Evolutionary conservation across 2,797 vertebrate species (phyloP).

Genomic region (Phyllotis vaccarum): DNA sequence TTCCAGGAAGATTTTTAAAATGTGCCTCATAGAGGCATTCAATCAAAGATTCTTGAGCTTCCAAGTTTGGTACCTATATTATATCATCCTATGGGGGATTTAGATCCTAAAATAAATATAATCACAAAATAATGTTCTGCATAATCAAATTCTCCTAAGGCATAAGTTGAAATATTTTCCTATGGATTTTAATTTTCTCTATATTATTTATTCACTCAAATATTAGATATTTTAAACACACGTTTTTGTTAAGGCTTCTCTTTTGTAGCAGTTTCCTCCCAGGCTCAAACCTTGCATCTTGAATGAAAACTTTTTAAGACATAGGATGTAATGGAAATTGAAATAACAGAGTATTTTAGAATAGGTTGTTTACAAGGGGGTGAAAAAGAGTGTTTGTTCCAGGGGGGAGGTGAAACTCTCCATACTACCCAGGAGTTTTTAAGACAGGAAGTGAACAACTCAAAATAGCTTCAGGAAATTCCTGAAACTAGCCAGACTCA

Average conservation of each 20-base stretch:
- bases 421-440: neutral
- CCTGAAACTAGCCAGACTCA: too few species aligned
- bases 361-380: neutral
- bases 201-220: neutral
- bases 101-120: conserved; percentile 32
- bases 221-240: neutral
- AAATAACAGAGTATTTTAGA: neutral
- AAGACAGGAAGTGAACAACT: neutral
- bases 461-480: neutral
- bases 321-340: neutral
- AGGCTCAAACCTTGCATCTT: neutral
- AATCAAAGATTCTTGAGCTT: conserved; percentile 11
- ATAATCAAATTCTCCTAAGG: neutral
- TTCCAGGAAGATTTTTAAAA: conserved; percentile 8
- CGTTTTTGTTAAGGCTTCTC: conserved; percentile 15
- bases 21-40: neutral
- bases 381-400: neutral
- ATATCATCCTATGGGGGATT: neutral
- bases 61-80: conserved; percentile 13
- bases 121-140: conserved; percentile 6
- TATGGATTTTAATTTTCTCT: neutral
- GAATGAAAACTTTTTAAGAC: neutral
- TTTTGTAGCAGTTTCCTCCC: neutral
- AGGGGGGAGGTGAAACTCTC: neutral
- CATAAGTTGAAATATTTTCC: neutral